Percentiles rank a stretch among this genome's conserved stretches.
These are phyloP conservation scores for Coluber constrictor DNA, from an alignment of 2,797 vertebrate genomes.

Conservation along the genomic window DNA sequence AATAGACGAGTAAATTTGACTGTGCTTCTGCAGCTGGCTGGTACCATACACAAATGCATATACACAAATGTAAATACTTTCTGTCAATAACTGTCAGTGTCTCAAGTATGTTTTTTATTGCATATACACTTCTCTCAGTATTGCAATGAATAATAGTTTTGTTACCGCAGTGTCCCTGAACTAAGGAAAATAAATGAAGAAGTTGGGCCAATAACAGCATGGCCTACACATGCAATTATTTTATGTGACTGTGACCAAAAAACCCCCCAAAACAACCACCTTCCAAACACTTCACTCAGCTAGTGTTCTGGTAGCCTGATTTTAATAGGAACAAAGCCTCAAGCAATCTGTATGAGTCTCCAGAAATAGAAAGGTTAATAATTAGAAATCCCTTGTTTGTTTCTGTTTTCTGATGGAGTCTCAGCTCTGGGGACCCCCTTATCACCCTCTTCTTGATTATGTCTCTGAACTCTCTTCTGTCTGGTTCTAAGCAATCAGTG, in stretches of 20 bases:
- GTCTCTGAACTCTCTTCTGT: constrained; percentile 16
- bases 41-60: constrained; percentile 8
- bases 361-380: constrained; percentile 65
- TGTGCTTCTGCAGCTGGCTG: constrained; percentile 48
- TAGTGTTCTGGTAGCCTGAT: constrained; percentile 61
- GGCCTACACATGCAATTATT: constrained; percentile 52
- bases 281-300: constrained; percentile 58
- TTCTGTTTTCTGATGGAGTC: constrained; percentile 29
- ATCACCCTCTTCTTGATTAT: background rate
- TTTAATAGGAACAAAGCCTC: constrained; percentile 60
- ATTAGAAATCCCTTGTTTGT: constrained; percentile 62
- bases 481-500: background rate
- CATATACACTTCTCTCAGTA: constrained; percentile 23
- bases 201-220: constrained; percentile 48
- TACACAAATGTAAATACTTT: constrained; percentile 11
- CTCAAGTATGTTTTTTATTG: background rate
- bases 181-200: constrained; percentile 41
- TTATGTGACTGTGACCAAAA: constrained; percentile 63
- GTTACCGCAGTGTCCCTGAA: background rate
- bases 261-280: constrained; percentile 51
- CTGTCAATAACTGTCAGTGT: constrained; percentile 6
- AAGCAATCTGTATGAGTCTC: constrained; percentile 55
- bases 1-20: constrained; percentile 40
- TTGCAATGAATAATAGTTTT: constrained; percentile 31
- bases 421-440: constrained; percentile 41